Conservation (phyloP, 2,888 invertebrate species). For the Sympetrum striolatum region DNA sequence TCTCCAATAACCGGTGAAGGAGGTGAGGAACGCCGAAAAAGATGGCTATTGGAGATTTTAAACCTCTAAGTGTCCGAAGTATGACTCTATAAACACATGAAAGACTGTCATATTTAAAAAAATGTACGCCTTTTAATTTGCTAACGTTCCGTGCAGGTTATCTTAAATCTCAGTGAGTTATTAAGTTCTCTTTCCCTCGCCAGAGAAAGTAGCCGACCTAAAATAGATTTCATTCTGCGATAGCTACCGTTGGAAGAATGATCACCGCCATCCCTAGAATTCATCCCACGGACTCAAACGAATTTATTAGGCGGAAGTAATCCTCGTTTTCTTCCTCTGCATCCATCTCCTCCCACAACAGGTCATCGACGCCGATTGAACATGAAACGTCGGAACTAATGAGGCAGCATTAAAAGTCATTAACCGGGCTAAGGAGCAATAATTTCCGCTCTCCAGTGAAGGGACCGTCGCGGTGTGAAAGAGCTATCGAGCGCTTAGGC, state of each 20-base stretch:
- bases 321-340: background rate
- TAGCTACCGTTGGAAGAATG: background rate
- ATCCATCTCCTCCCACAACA: background rate
- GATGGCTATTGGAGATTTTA: too few species aligned
- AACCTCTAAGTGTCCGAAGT: too few species aligned
- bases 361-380: background rate
- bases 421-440: background rate
- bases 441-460: background rate
- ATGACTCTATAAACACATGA: too few species aligned
- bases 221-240: too few species aligned
- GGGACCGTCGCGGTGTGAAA: background rate
- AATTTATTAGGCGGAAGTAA: background rate
- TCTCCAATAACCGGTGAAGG: too few species aligned
- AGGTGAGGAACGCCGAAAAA: too few species aligned
- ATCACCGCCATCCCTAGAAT: background rate
- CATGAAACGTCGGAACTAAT: background rate
- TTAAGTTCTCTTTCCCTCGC: too few species aligned
- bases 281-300: background rate
- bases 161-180: too few species aligned
- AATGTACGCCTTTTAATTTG: too few species aligned
- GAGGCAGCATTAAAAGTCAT: background rate
- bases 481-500: background rate
- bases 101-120: too few species aligned
- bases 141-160: too few species aligned
- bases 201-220: too few species aligned